Conservation (phyloP, 2,113 vertebrate species). For the Hyperopisus bebe region DNA sequence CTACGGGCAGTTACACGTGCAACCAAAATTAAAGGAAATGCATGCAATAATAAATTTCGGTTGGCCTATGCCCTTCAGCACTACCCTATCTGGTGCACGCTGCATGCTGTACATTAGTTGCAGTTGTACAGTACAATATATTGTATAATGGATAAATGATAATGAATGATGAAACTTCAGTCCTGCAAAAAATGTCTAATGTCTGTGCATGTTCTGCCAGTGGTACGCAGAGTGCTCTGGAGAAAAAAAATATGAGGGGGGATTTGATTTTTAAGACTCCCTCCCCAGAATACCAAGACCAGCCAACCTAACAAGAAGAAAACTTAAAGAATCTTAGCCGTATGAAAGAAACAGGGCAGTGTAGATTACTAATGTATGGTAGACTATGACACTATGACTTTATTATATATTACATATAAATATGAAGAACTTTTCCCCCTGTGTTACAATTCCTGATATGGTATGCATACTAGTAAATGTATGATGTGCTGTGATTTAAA, state of each 20-base stretch:
- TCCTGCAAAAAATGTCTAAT: not conserved
- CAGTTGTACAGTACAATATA: not conserved
- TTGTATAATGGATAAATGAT: not conserved
- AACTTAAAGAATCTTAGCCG: not conserved
- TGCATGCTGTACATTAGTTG: not conserved
- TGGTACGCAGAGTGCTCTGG: not conserved
- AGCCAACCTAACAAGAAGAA: not conserved
- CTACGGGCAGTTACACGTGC: too few relatives aligned
- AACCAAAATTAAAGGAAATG: too few relatives aligned
- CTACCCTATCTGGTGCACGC: not conserved
- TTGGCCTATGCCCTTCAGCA: too few relatives aligned
- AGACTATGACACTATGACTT: not conserved
- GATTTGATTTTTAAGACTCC: not conserved
- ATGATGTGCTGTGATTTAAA: not conserved
- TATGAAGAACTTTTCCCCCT: not conserved
- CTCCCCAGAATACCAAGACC: not conserved
- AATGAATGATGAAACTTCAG: not conserved
- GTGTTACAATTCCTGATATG: not conserved
- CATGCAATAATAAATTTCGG: too few relatives aligned
- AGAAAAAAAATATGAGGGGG: not conserved
- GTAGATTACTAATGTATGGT: not conserved
- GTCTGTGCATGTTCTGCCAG: not conserved
- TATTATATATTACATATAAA: not conserved
- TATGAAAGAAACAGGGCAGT: not conserved
- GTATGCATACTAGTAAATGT: not conserved